Evolutionary conservation across 2,113 vertebrate species (phyloP).

Genomic region (Peromyscus polionotus): DNA sequence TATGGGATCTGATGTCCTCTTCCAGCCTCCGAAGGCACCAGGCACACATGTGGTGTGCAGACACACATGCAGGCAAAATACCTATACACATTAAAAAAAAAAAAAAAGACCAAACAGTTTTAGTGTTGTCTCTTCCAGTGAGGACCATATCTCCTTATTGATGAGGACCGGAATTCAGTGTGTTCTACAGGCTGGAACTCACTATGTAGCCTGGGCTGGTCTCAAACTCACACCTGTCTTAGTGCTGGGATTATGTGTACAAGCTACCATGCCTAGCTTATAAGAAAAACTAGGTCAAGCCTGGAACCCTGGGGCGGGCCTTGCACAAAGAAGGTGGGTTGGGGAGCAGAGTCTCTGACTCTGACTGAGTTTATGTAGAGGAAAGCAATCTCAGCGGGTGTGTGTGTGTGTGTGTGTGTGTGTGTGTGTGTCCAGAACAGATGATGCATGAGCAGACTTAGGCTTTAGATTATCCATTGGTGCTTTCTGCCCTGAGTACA

Average conservation of each 20-base stretch:
- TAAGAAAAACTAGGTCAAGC: neutral
- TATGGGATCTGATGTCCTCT: neutral
- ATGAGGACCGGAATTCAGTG: rapidly evolving
- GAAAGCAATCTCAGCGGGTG: neutral
- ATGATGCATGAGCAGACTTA: neutral
- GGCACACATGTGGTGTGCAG: neutral
- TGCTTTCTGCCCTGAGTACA: neutral
- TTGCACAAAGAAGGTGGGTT: neutral
- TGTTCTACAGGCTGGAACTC: neutral
- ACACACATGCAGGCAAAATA: neutral
- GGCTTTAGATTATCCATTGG: neutral
- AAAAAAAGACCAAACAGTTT: neutral
- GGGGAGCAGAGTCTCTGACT: neutral
- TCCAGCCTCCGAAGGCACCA: neutral
- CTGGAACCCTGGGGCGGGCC: neutral
- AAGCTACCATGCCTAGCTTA: neutral
- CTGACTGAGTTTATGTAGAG: neutral
- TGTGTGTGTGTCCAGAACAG: neutral
- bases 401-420: neutral
- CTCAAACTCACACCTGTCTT: neutral
- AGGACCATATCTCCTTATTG: neutral
- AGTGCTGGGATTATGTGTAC: neutral
- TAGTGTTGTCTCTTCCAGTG: neutral
- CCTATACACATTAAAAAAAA: neutral
- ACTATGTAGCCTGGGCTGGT: neutral